These are phyloP conservation scores for Nomada hirtipes DNA, from an alignment of 2,888 invertebrate species.

Conservation along the genomic window DNA sequence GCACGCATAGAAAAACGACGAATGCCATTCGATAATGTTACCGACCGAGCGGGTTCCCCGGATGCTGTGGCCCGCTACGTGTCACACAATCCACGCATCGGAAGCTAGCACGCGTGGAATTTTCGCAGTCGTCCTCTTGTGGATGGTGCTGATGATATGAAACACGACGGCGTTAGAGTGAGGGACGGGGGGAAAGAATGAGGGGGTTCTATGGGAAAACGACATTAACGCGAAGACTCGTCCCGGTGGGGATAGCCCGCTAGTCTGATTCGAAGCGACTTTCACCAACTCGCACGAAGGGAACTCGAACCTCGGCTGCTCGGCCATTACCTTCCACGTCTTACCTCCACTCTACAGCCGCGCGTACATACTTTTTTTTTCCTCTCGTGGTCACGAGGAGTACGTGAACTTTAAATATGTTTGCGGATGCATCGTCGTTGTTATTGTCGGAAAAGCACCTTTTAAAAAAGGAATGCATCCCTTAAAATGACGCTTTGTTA, in stretches of 20 bases:
- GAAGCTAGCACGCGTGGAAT: constrained; percentile 39
- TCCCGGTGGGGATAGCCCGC: constrained; percentile 65
- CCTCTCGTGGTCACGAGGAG: constrained; percentile 11
- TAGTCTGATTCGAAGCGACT: constrained; percentile 74
- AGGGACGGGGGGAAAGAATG: constrained; percentile 9
- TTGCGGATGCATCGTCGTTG: background rate
- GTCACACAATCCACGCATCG: constrained; percentile 41
- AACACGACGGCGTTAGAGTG: background rate
- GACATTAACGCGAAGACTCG: constrained; percentile 74
- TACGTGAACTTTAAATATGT: constrained; percentile 52
- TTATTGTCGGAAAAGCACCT: background rate
- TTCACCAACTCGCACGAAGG: constrained; percentile 75
- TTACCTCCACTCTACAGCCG: constrained; percentile 29
- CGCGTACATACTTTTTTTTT: constrained; percentile 10
- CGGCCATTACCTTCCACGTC: constrained; percentile 64
- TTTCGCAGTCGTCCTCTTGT: constrained; percentile 38
- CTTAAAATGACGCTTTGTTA: too few species aligned
- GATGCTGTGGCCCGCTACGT: constrained; percentile 11
- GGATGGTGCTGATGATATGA: background rate
- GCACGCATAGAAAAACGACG: constrained; percentile 20
- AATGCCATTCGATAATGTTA: constrained; percentile 43
- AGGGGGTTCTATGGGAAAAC: constrained; percentile 76
- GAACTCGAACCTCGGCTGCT: constrained; percentile 63
- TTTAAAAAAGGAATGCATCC: too few species aligned
- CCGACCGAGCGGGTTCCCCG: constrained; percentile 34